A percentile compares a stretch with the other conserved stretches of the same genome.
Evolutionary conservation across 2,797 vertebrate species (phyloP).

Genomic region (Intellagama lesueurii): DNA sequence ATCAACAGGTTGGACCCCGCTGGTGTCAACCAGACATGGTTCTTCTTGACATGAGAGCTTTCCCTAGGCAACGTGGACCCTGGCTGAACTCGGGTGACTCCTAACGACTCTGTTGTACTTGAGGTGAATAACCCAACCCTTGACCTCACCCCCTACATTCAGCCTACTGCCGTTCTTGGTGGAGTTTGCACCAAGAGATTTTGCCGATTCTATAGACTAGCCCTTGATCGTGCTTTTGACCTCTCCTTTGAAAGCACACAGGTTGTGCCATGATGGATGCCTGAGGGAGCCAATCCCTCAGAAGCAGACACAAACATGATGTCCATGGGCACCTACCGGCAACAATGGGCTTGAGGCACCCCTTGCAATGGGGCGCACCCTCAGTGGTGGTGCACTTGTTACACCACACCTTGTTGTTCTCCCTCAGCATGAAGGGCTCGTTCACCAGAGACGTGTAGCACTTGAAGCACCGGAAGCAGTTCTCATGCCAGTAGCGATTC

Average conservation of each 20-base stretch:
- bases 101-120: no score
- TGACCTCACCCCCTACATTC: background rate
- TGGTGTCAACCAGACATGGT: no score
- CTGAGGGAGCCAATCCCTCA: background rate
- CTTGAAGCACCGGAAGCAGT: constrained; percentile 93
- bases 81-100: no score
- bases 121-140: no score
- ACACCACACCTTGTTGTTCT: constrained; percentile 95
- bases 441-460: constrained; percentile 91
- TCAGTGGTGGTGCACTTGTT: constrained; percentile 87
- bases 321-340: constrained; percentile 82
- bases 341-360: constrained; percentile 93
- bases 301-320: background rate
- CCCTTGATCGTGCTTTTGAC: background rate
- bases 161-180: background rate
- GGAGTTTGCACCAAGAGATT: background rate
- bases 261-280: background rate
- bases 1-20: no score
- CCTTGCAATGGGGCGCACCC: constrained; percentile 91
- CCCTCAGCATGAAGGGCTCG: constrained; percentile 89
- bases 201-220: background rate
- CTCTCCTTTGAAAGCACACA: background rate
- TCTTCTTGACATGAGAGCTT: background rate
- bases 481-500: constrained; percentile 96
- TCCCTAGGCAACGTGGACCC: background rate